Evolutionary conservation across 1,140 invertebrate species (phyloP), one percentile per base, ranked within the genome.

Genomic region (Penaeus chinensis): DNA sequence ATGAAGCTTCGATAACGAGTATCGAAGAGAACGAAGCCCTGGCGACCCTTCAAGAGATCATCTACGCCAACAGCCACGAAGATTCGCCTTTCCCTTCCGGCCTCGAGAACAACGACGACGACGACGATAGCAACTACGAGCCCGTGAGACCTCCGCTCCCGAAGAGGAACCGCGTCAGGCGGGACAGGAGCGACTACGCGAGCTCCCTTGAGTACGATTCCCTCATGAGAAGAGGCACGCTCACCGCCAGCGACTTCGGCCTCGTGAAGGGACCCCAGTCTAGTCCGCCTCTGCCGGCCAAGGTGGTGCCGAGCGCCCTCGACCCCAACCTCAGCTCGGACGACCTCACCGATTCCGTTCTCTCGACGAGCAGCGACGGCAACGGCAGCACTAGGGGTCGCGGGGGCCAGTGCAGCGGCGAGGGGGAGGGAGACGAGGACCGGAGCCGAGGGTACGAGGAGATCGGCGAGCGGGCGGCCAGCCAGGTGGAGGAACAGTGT

Each of bases 171-270:
- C 47, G 54, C 54, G 54, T 27, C 8, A 77, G 27, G 8, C 32
- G 24, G 27, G 8, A 24, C 27, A 47, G 76, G 13, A 54, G 18
- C 13, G 42, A 54, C 3, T 71, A 54, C 10, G 61, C 22, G 20
- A n/a, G 32, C 37, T 13, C 62, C 13, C 16, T 20, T 22, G 18
- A 37, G 13, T 19, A 74, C 60, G 47, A 32, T 27, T 61, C 79
- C 13, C 32, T 82, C 27, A 54, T 65, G 61, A 77, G 83, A 54
- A 82, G 63, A 27, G 86, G 81, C 60, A 78, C 71, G 19, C 74
- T 87, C 13, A 76, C 80, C 10, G 80, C 86, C 11, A 87, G 86
- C 65, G 86, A 87, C 60, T 87, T 87, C 37, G 81, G 86, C 32
- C 80, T 82, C 27, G 24, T 82, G 37, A 87, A 87, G 71, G 71